Percentiles rank a stretch among this genome's conserved stretches.
phyloP scores from a whole-genome alignment of 2,888 invertebrate genomes.

The Meghimatium bilineatum region DNA sequence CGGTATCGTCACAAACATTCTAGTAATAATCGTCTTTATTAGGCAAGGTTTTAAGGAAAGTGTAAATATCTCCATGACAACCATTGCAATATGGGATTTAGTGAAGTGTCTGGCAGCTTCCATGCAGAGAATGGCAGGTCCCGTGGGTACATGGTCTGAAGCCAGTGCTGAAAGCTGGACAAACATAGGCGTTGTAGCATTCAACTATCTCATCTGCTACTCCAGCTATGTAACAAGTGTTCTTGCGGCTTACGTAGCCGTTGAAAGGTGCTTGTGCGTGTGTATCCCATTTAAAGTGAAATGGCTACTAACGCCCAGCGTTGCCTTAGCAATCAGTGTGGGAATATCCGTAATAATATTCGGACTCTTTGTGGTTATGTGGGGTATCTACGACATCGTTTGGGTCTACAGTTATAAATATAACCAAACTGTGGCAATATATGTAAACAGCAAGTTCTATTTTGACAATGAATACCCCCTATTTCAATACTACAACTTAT shows the following conservation, averaged over 20 bases:
- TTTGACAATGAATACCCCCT: conserved; percentile 15
- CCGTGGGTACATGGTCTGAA: background rate
- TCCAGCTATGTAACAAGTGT: conserved; percentile 46
- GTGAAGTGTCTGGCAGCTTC: conserved; percentile 34
- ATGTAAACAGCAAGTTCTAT: conserved; percentile 30
- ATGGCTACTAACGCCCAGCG: conserved; percentile 39
- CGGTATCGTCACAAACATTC: conserved; percentile 31
- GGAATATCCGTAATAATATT: conserved; percentile 28
- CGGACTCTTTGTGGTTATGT: conserved; percentile 37
- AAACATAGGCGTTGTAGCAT: conserved; percentile 19
- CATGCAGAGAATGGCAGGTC: conserved; percentile 34
- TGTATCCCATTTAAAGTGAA: conserved; percentile 45
- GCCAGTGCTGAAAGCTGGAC: conserved; percentile 36
- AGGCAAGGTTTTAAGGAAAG: conserved; percentile 45
- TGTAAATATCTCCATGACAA: conserved; percentile 47
- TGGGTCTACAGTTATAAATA: conserved; percentile 30
- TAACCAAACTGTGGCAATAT: conserved; percentile 37
- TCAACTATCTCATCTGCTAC: conserved; percentile 42
- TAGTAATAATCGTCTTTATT: conserved; percentile 37
- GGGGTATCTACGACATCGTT: conserved; percentile 41
- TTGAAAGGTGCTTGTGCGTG: conserved; percentile 47
- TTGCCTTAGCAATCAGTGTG: conserved; percentile 1
- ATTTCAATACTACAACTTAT: conserved; percentile 41
- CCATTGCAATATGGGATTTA: conserved; percentile 44
- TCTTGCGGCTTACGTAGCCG: conserved; percentile 44